phyloP scores from a whole-genome alignment of 2,113 vertebrate species.

The Epinephelus lanceolatus region DNA sequence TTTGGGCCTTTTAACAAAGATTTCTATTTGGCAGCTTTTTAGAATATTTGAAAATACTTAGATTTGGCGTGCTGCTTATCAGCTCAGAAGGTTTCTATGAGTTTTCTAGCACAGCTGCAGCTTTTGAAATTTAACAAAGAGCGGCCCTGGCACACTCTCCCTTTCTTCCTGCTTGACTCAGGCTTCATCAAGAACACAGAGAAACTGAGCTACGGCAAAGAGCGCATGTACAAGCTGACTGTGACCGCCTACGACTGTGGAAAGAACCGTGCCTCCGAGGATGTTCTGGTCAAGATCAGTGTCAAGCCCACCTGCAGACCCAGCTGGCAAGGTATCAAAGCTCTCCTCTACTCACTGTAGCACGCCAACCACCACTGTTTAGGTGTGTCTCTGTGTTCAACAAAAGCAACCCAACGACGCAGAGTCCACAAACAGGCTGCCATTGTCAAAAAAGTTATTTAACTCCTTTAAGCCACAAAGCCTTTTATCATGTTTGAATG shows the following conservation, averaged over 20 bases:
- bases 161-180: constrained; percentile 60
- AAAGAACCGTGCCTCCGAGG: constrained; percentile 94
- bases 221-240: constrained; percentile 94
- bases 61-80: neutral
- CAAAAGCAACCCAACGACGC: neutral
- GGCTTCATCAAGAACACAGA: constrained; percentile 97
- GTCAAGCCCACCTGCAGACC: constrained; percentile 95
- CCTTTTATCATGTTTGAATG: constrained; percentile 21
- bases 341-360: neutral
- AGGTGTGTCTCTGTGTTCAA: constrained; percentile 46
- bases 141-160: neutral
- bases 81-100: neutral
- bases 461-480: constrained; percentile 19
- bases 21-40: neutral
- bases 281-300: constrained; percentile 95
- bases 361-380: constrained; percentile 1
- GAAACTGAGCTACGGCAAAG: constrained; percentile 93
- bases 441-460: constrained; percentile 9
- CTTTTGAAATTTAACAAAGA: constrained; percentile 31
- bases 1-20: neutral
- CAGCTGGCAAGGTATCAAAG: constrained; percentile 94
- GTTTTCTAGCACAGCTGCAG: constrained; percentile 8
- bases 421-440: constrained; percentile 1
- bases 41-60: neutral
- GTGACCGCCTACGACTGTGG: constrained; percentile 98